These are phyloP conservation scores for Chrysopa pallens DNA, from an alignment of 1,140 invertebrate genomes.

Conservation along the genomic window DNA sequence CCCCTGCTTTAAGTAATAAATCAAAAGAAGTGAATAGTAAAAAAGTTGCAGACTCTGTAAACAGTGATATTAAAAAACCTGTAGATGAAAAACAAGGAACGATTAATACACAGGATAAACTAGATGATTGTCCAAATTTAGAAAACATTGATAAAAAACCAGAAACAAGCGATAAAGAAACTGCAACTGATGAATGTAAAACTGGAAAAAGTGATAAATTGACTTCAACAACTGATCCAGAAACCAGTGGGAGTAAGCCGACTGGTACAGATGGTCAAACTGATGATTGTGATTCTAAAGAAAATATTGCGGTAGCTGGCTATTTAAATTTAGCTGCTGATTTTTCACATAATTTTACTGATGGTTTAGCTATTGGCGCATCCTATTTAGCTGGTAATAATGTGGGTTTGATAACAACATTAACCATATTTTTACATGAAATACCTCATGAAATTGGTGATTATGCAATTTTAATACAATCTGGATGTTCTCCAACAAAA, in stretches of 20 bases:
- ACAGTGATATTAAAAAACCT: slow-evolving; percentile 13
- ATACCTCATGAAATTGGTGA: slow-evolving; percentile 97
- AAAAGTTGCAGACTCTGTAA: slow-evolving; percentile 20
- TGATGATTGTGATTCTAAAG: slow-evolving; percentile 5
- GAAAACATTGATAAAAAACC: slow-evolving; percentile 14
- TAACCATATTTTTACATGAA: slow-evolving; percentile 90
- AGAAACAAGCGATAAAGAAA: slow-evolving; percentile 19
- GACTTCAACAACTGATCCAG: background rate
- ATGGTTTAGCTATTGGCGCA: slow-evolving; percentile 90
- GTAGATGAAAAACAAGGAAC: slow-evolving; percentile 10
- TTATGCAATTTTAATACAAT: slow-evolving; percentile 92
- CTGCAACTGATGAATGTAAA: slow-evolving; percentile 7
- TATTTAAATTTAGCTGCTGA: slow-evolving; percentile 90
- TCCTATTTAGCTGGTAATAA: slow-evolving; percentile 81
- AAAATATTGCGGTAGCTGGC: slow-evolving; percentile 76
- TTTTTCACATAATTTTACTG: slow-evolving; percentile 93
- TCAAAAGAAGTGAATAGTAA: slow-evolving; percentile 21
- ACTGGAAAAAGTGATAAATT: background rate
- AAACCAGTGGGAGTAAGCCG: slow-evolving; percentile 17
- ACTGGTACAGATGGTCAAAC: slow-evolving; percentile 18
- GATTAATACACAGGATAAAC: no score
- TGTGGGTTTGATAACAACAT: slow-evolving; percentile 72
- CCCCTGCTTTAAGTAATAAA: slow-evolving; percentile 18
- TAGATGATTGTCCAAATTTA: slow-evolving; percentile 12
- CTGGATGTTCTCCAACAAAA: slow-evolving; percentile 75